These are phyloP conservation scores for Eulemur macaco DNA, from an alignment of 2,113 vertebrate species.

Conservation along the genomic window DNA sequence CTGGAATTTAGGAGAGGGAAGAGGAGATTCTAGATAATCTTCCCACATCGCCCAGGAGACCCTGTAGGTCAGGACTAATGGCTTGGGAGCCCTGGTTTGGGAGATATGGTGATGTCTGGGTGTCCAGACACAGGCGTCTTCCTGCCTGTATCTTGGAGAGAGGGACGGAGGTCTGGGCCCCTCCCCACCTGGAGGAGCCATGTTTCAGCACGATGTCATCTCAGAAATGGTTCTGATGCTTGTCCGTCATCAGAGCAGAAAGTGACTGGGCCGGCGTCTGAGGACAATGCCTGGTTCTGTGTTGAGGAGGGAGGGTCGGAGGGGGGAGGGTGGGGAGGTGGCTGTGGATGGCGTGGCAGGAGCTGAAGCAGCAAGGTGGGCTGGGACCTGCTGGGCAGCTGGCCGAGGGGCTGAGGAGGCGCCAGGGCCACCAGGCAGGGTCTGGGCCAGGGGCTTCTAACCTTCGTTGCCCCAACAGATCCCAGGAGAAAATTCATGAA, in stretches of 20 bases:
- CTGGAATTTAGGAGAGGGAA: background rate
- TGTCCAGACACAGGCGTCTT: background rate
- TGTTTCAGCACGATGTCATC: accelerated
- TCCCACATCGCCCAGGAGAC: background rate
- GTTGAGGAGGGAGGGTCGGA: background rate
- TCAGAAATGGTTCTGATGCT: background rate
- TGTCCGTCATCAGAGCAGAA: background rate
- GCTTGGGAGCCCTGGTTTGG: background rate
- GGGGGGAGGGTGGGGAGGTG: background rate
- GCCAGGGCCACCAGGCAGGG: background rate
- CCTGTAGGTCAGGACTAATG: background rate
- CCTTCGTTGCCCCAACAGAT: background rate
- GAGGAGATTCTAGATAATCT: background rate
- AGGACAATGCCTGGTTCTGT: accelerated
- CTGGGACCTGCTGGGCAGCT: background rate
- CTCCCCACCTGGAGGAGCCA: no score
- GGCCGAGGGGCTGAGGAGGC: background rate
- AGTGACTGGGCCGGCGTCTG: background rate
- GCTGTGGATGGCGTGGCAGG: background rate
- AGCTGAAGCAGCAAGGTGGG: background rate
- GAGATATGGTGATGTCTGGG: background rate
- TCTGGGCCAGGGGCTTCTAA: background rate
- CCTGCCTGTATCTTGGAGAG: background rate
- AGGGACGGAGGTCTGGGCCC: background rate
- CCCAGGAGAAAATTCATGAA: background rate